Percentiles rank a stretch among this genome's conserved stretches.
Evolutionary conservation across 2,113 vertebrate genomes (phyloP).

Genomic region (Agapornis roseicollis): DNA sequence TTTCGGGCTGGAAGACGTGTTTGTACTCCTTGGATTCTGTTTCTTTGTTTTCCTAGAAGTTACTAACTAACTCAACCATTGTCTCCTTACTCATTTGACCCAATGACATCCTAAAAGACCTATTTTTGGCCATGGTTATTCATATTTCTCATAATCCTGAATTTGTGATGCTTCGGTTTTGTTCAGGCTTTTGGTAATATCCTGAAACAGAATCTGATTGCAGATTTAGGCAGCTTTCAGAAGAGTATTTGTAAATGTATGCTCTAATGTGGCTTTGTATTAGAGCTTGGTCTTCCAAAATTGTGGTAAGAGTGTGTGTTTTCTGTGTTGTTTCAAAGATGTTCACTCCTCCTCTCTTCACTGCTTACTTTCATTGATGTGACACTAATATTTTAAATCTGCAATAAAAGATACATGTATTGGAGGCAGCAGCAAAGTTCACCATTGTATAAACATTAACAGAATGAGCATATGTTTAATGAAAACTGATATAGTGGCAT

Average conservation of each 20-base stretch:
- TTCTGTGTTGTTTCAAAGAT: neutral
- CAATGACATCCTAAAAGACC: neutral
- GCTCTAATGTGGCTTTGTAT: neutral
- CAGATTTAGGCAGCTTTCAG: neutral
- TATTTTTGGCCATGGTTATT: neutral
- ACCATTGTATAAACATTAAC: neutral
- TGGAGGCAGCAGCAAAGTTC: neutral
- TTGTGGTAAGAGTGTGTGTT: fast-evolving
- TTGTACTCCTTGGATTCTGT: neutral
- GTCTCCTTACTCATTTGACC: neutral
- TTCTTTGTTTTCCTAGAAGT: neutral
- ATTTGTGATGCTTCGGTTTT: neutral
- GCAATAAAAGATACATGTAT: neutral
- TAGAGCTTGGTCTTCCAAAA: neutral
- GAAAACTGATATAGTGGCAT: neutral
- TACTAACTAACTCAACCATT: neutral
- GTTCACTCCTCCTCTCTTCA: neutral
- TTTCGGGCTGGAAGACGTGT: neutral
- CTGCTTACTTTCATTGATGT: neutral
- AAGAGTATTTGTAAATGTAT: neutral
- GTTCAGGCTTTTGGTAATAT: neutral
- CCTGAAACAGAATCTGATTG: neutral
- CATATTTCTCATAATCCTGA: neutral
- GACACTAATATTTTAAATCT: neutral
- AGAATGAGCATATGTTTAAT: neutral